Conservation (phyloP, 37 sponge, comb jelly and placozoan species). For the Axinella damicornis region DNA sequence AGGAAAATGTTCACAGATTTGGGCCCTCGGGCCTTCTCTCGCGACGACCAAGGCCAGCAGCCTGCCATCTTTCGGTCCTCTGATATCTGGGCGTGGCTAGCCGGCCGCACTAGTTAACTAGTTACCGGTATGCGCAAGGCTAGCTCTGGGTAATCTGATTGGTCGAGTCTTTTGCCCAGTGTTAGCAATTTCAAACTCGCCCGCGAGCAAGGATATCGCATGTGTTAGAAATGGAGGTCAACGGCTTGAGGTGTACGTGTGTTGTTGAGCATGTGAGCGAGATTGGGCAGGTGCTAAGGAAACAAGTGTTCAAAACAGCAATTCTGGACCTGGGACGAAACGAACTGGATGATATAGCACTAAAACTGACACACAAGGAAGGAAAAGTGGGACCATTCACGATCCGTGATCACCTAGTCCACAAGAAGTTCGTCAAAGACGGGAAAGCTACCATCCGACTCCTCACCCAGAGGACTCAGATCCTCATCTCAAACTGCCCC, state of each 20-base stretch:
- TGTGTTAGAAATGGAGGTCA: constrained; percentile 26
- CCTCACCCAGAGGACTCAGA: constrained; percentile 58
- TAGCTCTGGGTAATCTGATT: too few species aligned
- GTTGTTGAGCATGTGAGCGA: constrained; percentile 49
- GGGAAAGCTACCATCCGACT: constrained; percentile 85
- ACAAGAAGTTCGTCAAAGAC: constrained; percentile 82
- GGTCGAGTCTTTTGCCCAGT: neutral
- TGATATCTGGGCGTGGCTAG: too few species aligned
- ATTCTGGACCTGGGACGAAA: constrained; percentile 72
- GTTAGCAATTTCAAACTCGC: too few species aligned
- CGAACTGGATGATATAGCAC: constrained; percentile 71
- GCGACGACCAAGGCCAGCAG: neutral
- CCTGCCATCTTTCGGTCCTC: constrained; percentile 57
- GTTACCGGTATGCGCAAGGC: constrained; percentile 37
- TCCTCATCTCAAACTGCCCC: constrained; percentile 88
- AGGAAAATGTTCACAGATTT: constrained; percentile 61
- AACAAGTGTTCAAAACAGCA: constrained; percentile 53
- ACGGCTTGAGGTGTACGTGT: constrained; percentile 57
- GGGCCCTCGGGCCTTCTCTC: constrained; percentile 18
- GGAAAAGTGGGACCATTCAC: constrained; percentile 73
- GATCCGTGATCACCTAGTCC: constrained; percentile 66
- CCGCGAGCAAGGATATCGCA: neutral
- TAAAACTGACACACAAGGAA: constrained; percentile 44
- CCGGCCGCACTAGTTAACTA: neutral
- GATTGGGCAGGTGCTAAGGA: constrained; percentile 43